These are phyloP conservation scores for Leptinotarsa defecta DNA, from an alignment of 1,140 invertebrate genomes.

Conservation along the genomic window DNA sequence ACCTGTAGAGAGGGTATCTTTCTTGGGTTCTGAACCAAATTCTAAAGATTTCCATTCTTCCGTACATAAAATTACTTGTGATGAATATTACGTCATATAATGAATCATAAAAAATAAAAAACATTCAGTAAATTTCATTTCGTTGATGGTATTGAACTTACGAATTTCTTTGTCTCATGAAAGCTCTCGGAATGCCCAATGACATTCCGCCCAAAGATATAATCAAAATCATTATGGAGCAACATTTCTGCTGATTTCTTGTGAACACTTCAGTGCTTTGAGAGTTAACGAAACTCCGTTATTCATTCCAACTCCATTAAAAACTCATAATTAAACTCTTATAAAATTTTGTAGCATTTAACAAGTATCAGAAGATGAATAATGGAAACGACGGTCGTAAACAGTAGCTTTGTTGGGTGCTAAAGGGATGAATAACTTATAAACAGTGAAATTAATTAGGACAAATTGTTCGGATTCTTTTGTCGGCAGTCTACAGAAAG, in stretches of 20 bases:
- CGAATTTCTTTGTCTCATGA: neutral
- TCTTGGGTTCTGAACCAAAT: too few relatives aligned
- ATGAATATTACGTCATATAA: too few relatives aligned
- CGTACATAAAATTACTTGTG: too few relatives aligned
- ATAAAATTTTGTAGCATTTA: neutral
- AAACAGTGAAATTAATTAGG: too few relatives aligned
- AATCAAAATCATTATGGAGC: slow-evolving; percentile 2
- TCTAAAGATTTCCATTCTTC: too few relatives aligned
- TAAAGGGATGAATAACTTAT: too few relatives aligned
- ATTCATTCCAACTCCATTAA: slow-evolving; percentile 6
- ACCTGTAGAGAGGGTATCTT: too few relatives aligned
- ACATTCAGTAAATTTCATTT: neutral
- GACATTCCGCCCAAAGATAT: neutral
- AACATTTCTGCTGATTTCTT: neutral
- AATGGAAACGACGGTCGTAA: neutral
- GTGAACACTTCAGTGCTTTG: neutral
- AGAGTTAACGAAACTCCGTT: neutral
- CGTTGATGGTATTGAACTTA: neutral
- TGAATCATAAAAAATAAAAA: too few relatives aligned
- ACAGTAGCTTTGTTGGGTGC: neutral
- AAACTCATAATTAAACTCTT: slow-evolving; percentile 1
- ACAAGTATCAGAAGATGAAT: neutral
- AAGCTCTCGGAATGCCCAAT: neutral
- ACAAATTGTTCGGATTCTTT: too few relatives aligned
- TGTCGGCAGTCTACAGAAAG: too few relatives aligned